Base-by-base conservation (phyloP, 2,113 vertebrate genomes). In the Halcyon malimbica region DNA sequence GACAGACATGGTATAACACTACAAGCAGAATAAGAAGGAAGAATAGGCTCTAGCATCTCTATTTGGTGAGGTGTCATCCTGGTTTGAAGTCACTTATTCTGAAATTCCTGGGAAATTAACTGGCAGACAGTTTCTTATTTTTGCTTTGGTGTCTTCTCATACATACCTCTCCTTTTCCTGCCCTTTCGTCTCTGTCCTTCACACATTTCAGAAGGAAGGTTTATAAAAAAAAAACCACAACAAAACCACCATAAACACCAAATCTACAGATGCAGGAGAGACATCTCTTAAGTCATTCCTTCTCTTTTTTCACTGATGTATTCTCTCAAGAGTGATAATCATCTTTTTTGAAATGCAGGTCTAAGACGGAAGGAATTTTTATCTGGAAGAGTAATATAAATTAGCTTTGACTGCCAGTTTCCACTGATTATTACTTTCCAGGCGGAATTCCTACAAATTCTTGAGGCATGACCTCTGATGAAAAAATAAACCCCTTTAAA, bases 291-390 rank as follows among this genome's bases (percentile, higher is more conserved):
- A 97, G 96, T 98, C 92, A 98, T 97, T 97, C 90, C 93, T 96
- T 95, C 96, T 97, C 95, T 96, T 95, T 96, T 97, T 97, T 95
- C 96, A 95, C 96, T 97, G 97, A 97, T 98, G 96, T 98, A 98
- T 98, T 98, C 98, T 98, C 98, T 98, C 97, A 98, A 98, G 98
- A 98, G 98, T 98, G 98, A 99, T 98, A 98, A 98, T 98, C 98
- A 98, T 99, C 98, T 98, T 97, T 98, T 98, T 98, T 98, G 98
- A 98, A 97, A 98, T 98, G 97, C 98, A 98, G 98, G 98, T 98
- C 98, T 99, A 98, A 99, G 98, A 98, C n/a, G 98, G 98, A 99
- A 99, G 98, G 99, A 99, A 99, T 99, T 99, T 98, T 98, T 98
- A 98, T 99, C 98, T 99, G 99, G 98, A 99, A 98, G 98, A 98